phyloP scores from a whole-genome alignment of 2,888 invertebrate genomes.

The Xylota segnis region DNA sequence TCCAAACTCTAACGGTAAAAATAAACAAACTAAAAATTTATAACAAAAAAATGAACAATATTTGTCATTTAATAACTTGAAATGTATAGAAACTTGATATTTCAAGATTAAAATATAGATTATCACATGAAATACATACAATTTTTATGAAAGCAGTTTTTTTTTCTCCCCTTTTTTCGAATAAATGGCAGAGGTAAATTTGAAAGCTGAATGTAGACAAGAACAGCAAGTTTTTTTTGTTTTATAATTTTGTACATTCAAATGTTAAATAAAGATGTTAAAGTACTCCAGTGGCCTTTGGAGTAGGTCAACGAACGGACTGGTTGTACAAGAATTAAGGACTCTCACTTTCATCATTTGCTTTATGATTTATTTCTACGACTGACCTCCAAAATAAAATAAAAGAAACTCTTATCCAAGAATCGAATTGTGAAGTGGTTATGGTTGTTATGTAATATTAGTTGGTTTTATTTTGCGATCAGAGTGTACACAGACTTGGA shows the following conservation, averaged over 20 bases:
- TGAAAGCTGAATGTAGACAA: background rate
- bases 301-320: constrained; percentile 21
- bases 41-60: too few species aligned
- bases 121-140: background rate
- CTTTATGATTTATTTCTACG: background rate
- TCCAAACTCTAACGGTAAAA: background rate
- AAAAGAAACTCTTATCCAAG: background rate
- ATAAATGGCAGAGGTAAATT: constrained; percentile 8
- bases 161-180: background rate
- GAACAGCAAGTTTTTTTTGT: background rate
- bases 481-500: background rate
- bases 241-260: background rate
- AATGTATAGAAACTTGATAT: background rate
- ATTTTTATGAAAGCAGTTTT: background rate
- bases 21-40: background rate
- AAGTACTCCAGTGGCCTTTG: constrained; percentile 8
- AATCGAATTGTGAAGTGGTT: background rate
- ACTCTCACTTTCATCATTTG: constrained; percentile 10
- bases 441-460: constrained; percentile 2
- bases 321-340: background rate
- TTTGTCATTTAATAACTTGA: background rate
- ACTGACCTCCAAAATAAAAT: constrained; percentile 17
- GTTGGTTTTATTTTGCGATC: background rate
- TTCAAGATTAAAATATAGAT: background rate
- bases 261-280: constrained; percentile 20